phyloP scores from a whole-genome alignment of 2,797 vertebrate genomes.

The Oryzias sinensis region DNA sequence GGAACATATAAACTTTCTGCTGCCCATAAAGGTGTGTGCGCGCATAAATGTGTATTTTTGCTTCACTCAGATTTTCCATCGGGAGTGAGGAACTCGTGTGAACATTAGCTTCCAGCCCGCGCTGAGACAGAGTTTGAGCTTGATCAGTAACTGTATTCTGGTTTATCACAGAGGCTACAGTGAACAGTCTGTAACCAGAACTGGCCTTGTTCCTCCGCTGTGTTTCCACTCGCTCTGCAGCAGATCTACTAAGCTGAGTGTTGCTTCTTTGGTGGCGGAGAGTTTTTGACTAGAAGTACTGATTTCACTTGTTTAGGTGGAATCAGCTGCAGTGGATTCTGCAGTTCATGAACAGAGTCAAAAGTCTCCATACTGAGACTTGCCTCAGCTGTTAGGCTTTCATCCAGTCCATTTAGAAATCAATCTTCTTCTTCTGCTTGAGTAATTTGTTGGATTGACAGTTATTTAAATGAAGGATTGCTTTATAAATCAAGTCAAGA shows the following conservation, averaged over 20 bases:
- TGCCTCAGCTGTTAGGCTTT: too few species aligned
- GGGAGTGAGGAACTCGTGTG: constrained; percentile 52
- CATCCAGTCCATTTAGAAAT: too few species aligned
- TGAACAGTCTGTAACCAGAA: constrained; percentile 39
- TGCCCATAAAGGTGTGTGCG: constrained; percentile 8
- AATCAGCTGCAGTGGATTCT: background rate
- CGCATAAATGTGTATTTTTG: constrained; percentile 36
- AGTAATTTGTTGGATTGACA: too few species aligned
- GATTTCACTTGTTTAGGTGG: background rate
- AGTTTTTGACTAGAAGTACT: constrained; percentile 16
- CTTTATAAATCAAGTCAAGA: too few species aligned
- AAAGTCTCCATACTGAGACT: too few species aligned
- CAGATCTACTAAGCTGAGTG: constrained; percentile 18
- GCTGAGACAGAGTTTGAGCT: constrained; percentile 35
- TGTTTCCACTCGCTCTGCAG: constrained; percentile 11
- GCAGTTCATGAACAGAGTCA: background rate
- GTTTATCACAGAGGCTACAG: constrained; percentile 35
- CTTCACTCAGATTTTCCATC: constrained; percentile 62
- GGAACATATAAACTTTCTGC: constrained; percentile 7
- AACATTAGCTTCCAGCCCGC: constrained; percentile 67
- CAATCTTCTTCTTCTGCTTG: background rate
- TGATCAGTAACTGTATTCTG: constrained; percentile 71
- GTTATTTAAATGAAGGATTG: too few species aligned
- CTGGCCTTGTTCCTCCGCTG: constrained; percentile 4
- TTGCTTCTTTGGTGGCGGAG: constrained; percentile 4